phyloP scores from a whole-genome alignment of 2,888 invertebrate species.

The Eueremaeus valkanovi region DNA sequence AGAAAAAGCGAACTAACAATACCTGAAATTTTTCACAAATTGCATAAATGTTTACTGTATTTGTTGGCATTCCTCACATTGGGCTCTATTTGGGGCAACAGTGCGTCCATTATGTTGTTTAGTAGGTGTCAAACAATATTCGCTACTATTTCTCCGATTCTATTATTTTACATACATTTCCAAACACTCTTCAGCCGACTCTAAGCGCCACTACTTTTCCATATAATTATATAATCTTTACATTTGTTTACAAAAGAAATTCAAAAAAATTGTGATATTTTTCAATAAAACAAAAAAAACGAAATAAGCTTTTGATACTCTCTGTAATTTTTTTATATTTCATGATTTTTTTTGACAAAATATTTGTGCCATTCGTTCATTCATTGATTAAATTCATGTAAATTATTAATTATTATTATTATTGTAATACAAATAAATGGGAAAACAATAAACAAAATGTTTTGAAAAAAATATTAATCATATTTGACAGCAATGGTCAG shows the following conservation, averaged over 20 bases:
- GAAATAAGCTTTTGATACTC: not conserved
- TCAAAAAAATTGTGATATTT: slow-evolving; percentile 8
- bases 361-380: slow-evolving; percentile 10
- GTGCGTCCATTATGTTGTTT: not conserved
- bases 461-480: not conserved
- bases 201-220: not conserved
- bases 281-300: not conserved
- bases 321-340: not conserved
- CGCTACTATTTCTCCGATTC: not conserved
- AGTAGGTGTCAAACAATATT: not conserved
- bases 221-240: not conserved
- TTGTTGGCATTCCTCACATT: not conserved
- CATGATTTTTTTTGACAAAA: not conserved
- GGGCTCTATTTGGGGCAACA: not conserved
- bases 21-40: not conserved
- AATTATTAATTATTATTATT: not conserved
- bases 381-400: not conserved
- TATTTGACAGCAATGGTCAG: slow-evolving; percentile 77
- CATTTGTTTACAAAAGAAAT: not conserved
- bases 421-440: not conserved
- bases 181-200: not conserved
- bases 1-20: not conserved
- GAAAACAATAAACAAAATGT: not conserved
- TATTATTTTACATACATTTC: not conserved
- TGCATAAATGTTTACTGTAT: not conserved